Evolutionary conservation across 2,113 vertebrate genomes (phyloP).

Genomic region (Neogale vison): DNA sequence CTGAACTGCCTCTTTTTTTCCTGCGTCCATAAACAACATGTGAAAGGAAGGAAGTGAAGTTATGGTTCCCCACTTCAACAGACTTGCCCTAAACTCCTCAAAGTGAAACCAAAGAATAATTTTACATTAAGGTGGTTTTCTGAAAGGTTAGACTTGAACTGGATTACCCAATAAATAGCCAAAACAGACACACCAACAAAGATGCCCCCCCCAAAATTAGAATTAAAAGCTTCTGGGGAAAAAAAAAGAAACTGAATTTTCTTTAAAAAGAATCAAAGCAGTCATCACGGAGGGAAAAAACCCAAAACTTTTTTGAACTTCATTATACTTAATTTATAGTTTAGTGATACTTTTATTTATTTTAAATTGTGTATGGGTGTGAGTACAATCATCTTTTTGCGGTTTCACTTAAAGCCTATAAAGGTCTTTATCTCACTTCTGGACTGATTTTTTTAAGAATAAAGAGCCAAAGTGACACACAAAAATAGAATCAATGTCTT

Average conservation of each 20-base stretch:
- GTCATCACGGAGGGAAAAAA: background rate
- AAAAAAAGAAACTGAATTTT: background rate
- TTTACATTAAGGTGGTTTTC: background rate
- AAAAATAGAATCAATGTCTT: background rate
- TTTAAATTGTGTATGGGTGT: background rate
- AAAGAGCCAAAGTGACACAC: background rate
- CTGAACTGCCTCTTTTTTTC: background rate
- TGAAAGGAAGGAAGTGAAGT: rapidly evolving
- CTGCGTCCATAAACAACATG: background rate
- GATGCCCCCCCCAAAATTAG: background rate
- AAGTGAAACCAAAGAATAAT: background rate
- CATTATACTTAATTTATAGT: background rate
- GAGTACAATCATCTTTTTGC: background rate
- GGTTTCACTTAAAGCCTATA: background rate
- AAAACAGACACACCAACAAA: background rate
- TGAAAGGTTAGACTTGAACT: background rate
- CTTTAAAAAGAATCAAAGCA: background rate
- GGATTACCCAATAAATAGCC: background rate
- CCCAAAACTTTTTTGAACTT: background rate
- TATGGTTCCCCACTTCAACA: background rate
- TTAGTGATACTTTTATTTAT: background rate
- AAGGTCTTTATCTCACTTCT: background rate
- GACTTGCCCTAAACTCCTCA: background rate
- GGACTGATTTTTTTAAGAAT: background rate
- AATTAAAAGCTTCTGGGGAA: background rate